Conservation (phyloP, 2,888 invertebrate genomes). For the Brenthis daphne region DNA sequence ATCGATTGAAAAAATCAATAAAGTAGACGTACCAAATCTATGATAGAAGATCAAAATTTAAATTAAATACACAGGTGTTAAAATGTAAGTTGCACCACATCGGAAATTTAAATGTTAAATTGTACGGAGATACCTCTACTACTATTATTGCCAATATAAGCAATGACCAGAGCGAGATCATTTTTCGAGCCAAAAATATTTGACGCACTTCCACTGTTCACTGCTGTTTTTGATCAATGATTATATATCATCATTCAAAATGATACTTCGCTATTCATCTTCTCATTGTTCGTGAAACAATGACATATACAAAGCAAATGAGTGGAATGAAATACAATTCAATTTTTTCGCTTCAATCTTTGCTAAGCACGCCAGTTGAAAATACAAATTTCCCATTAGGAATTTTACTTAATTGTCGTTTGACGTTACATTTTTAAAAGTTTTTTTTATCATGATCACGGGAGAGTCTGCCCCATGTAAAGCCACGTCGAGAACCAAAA, state of each 20-base stretch:
- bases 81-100: conserved; percentile 48
- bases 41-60: conserved; percentile 46
- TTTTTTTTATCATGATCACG: no score
- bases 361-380: no score
- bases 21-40: conserved; percentile 46
- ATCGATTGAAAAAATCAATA: not conserved
- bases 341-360: no score
- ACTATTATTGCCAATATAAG: conserved; percentile 44
- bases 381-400: no score
- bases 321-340: conserved; percentile 19
- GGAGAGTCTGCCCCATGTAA: no score
- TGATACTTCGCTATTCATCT: conserved; percentile 16
- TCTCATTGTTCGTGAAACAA: conserved; percentile 34
- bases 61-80: conserved; percentile 46
- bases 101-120: conserved; percentile 50
- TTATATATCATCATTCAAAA: not conserved
- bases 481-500: no score
- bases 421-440: no score
- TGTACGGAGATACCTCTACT: conserved; percentile 54
- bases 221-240: not conserved
- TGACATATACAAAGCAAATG: conserved; percentile 26
- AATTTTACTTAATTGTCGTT: no score
- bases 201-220: not conserved
- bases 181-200: not conserved
- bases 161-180: conserved; percentile 38